A percentile compares a stretch with the other conserved stretches of the same genome.
Evolutionary conservation across 2,888 invertebrate genomes (phyloP).

Genomic region (Itoplectis maculator): DNA sequence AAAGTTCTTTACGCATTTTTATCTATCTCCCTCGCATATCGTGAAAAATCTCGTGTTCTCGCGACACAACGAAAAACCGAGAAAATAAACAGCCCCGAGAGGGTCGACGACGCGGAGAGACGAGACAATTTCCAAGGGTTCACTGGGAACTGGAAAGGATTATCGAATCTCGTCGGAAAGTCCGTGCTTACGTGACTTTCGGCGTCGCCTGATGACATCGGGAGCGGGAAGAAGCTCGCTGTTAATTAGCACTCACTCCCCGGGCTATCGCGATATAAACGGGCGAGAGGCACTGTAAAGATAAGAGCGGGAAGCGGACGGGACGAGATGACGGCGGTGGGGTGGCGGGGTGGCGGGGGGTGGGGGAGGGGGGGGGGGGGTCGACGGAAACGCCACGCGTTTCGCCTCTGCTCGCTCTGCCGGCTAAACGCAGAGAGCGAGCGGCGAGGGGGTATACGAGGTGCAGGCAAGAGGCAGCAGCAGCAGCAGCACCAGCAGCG

Average conservation of each 20-base stretch:
- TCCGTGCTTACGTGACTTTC: conserved; percentile 23
- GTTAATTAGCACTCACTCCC: conserved; percentile 61
- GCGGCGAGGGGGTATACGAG: no score
- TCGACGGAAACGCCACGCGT: conserved; percentile 57
- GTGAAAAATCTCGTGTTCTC: neutral
- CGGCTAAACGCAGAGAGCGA: conserved; percentile 39
- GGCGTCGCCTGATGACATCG: conserved; percentile 39
- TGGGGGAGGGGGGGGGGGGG: conserved; percentile 20
- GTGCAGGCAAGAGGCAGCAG: neutral
- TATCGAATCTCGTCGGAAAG: conserved; percentile 19
- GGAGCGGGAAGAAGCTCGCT: conserved; percentile 48
- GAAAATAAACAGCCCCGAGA: neutral
- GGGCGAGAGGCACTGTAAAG: conserved; percentile 75
- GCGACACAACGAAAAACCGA: neutral
- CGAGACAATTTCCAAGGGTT: conserved; percentile 3
- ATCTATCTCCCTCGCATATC: neutral
- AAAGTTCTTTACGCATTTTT: neutral
- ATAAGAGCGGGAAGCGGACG: conserved; percentile 74
- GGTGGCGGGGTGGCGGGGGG: conserved; percentile 7
- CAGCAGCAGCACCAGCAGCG: no score
- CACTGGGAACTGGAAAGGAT: neutral
- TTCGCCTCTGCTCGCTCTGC: conserved; percentile 48
- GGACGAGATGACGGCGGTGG: conserved; percentile 47
- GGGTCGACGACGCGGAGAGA: neutral
- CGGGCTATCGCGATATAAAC: conserved; percentile 59